Evolutionary conservation across 2,888 invertebrate species (phyloP).

Genomic region (Trachelus tabidus): DNA sequence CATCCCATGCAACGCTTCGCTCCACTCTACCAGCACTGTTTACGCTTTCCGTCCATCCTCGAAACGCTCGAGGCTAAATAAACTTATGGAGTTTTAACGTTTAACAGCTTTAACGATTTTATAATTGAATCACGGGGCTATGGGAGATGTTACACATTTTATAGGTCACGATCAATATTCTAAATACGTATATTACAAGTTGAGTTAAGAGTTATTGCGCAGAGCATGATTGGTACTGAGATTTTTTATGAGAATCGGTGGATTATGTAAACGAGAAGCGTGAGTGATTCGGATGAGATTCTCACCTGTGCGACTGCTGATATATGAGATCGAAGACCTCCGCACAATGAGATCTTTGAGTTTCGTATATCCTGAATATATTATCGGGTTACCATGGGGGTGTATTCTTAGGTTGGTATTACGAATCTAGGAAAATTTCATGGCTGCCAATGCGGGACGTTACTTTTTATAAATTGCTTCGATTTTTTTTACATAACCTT

Average conservation of each 20-base stretch:
- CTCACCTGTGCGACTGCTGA: too few species aligned
- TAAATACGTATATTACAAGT: too few species aligned
- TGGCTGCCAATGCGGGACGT: too few species aligned
- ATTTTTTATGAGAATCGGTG: too few species aligned
- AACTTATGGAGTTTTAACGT: slow-evolving; percentile 50
- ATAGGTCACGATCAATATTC: too few species aligned
- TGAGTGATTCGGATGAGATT: too few species aligned
- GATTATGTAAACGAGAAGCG: too few species aligned
- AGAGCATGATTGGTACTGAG: too few species aligned
- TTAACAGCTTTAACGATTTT: slow-evolving; percentile 51
- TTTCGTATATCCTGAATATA: slow-evolving; percentile 56
- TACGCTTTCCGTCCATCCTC: slow-evolving; percentile 25
- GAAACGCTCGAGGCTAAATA: slow-evolving; percentile 43
- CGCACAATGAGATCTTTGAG: slow-evolving; percentile 46
- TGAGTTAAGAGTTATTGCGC: too few species aligned
- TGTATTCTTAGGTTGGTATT: slow-evolving; percentile 40
- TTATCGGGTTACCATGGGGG: slow-evolving; percentile 60
- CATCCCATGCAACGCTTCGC: slow-evolving; percentile 8
- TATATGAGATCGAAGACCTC: slow-evolving; percentile 10
- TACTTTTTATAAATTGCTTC: too few species aligned
- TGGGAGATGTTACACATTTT: neutral
- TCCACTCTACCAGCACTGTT: slow-evolving; percentile 23
- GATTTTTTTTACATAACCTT: too few species aligned
- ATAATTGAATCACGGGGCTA: slow-evolving; percentile 46
- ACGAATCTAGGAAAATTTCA: too few species aligned